Percentiles rank a stretch among this genome's conserved stretches.
Evolutionary conservation across 30 jellyfish, hydroid and myxozoan genomes (phyloP).

Genomic region (Rhopilema esculentum): DNA sequence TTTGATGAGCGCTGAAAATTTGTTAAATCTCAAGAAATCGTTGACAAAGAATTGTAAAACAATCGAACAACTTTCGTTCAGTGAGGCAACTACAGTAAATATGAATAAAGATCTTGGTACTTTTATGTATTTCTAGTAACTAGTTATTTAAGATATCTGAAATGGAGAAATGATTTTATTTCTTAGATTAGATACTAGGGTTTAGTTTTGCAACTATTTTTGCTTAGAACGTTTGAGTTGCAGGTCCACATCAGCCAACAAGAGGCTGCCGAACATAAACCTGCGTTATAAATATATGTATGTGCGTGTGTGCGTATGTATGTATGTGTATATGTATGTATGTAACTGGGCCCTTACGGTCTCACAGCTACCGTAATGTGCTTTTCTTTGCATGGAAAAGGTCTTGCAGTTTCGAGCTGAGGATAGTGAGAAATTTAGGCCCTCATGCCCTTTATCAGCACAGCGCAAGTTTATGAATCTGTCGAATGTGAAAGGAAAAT

Average conservation of each 20-base stretch:
- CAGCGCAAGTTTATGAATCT: no score
- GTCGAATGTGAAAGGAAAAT: no score
- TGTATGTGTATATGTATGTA: neutral
- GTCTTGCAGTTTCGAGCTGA: no score
- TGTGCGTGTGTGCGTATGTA: neutral
- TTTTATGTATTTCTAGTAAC: neutral
- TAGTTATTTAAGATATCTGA: slow-evolving; percentile 9
- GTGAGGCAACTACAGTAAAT: slow-evolving; percentile 5
- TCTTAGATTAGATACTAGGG: neutral
- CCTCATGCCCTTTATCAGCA: no score
- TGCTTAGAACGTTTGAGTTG: neutral
- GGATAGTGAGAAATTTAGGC: no score
- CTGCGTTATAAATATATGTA: neutral
- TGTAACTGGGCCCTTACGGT: neutral
- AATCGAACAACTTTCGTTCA: slow-evolving; percentile 6
- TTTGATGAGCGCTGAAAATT: slow-evolving; percentile 1
- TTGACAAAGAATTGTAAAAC: slow-evolving; percentile 5
- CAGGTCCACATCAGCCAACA: slow-evolving; percentile 25
- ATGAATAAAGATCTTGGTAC: slow-evolving; percentile 13
- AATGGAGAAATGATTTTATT: neutral
- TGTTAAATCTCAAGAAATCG: slow-evolving; percentile 10
- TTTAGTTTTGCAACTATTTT: neutral
- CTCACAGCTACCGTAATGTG: no score
- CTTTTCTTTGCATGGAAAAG: no score
- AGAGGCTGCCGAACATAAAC: neutral